Evolutionary conservation across 1,140 invertebrate species (phyloP).

Genomic region (Stenopsyche tienmushanensis): DNA sequence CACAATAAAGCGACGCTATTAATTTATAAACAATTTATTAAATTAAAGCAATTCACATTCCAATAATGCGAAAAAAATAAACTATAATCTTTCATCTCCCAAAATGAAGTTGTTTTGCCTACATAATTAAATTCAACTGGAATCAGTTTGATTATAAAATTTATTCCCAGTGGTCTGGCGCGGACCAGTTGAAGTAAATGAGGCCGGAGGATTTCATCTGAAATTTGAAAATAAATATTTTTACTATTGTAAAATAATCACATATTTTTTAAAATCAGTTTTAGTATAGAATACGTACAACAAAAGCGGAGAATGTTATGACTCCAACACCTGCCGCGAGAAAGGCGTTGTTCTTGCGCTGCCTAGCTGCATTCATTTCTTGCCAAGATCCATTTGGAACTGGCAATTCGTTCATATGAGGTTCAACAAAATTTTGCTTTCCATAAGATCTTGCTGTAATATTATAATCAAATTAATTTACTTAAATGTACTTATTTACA

Average conservation of each 20-base stretch:
- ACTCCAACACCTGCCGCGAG: constrained; percentile 64
- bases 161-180: constrained; percentile 59
- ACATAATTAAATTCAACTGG: not conserved
- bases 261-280: too few relatives aligned
- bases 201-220: constrained; percentile 60
- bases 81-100: too few relatives aligned
- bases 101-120: not conserved
- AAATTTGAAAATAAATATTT: too few relatives aligned
- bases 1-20: too few relatives aligned
- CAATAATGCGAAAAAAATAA: too few relatives aligned
- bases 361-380: constrained; percentile 61
- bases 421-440: constrained; percentile 38
- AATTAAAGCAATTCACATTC: too few relatives aligned
- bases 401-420: constrained; percentile 72
- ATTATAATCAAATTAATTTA: not conserved
- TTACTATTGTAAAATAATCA: too few relatives aligned
- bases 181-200: constrained; percentile 60
- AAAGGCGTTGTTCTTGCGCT: constrained; percentile 67
- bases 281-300: constrained; percentile 55
- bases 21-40: too few relatives aligned
- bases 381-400: constrained; percentile 74
- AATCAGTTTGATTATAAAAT: constrained; percentile 1
- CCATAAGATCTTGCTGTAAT: constrained; percentile 4
- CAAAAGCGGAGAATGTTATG: constrained; percentile 56
- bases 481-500: too few relatives aligned